phyloP scores from a whole-genome alignment of 2,113 vertebrate species.

The Columba livia region DNA sequence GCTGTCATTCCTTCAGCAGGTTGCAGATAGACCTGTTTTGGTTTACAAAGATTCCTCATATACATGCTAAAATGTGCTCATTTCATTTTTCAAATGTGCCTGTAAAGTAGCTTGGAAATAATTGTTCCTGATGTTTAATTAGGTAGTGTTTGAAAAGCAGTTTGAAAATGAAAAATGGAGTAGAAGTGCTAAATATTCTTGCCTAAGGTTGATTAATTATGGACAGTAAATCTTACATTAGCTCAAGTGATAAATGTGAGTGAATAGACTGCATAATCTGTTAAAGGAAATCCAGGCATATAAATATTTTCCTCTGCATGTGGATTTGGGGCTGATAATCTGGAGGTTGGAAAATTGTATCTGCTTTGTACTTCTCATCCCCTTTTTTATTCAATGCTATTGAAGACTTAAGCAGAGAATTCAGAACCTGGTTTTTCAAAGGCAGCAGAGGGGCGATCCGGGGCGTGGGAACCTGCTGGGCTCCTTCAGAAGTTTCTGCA shows the following conservation, averaged over 20 bases:
- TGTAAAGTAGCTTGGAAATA: constrained; percentile 47
- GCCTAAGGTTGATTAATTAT: constrained; percentile 63
- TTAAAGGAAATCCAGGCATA: constrained; percentile 13
- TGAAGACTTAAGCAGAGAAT: constrained; percentile 10
- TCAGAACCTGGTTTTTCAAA: neutral
- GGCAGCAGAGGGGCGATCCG: neutral
- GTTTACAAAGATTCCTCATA: constrained; percentile 1
- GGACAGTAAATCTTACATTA: constrained; percentile 55
- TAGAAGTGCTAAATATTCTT: constrained; percentile 57
- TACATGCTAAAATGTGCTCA: constrained; percentile 22
- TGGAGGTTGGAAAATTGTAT: neutral
- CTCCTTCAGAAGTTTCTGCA: constrained; percentile 3
- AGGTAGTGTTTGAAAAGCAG: constrained; percentile 59
- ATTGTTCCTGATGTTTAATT: constrained; percentile 66
- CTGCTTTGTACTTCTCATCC: neutral
- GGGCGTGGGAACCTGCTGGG: neutral
- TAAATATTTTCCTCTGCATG: neutral
- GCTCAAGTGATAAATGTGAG: constrained; percentile 14
- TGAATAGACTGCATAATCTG: neutral
- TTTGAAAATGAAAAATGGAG: constrained; percentile 62
- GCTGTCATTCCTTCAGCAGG: neutral
- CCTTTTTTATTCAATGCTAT: neutral
- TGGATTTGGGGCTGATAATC: neutral
- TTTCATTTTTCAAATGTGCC: constrained; percentile 17
- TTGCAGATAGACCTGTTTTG: constrained; percentile 19